These are phyloP conservation scores for Esperia sulphurella DNA, from an alignment of 2,888 invertebrate species.

Conservation along the genomic window DNA sequence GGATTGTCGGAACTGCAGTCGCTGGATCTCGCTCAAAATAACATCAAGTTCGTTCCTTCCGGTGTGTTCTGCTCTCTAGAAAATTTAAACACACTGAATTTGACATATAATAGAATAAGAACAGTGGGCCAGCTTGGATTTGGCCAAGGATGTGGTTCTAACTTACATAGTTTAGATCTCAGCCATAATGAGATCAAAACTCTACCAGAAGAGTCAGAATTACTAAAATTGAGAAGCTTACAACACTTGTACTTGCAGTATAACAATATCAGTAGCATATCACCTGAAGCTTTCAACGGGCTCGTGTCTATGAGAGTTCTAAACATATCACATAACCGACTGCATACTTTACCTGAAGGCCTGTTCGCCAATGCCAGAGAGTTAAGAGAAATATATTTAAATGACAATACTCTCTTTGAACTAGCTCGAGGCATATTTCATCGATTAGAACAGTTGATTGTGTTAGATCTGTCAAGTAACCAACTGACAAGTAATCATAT, in stretches of 20 bases:
- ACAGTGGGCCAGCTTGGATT: constrained; percentile 89
- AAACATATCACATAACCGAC: constrained; percentile 91
- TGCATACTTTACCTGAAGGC: constrained; percentile 89
- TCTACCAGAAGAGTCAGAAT: constrained; percentile 85
- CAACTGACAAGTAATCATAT: constrained; percentile 91
- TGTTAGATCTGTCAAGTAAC: constrained; percentile 91
- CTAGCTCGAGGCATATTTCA: constrained; percentile 91
- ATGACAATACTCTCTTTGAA: constrained; percentile 91
- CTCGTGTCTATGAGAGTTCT: constrained; percentile 88
- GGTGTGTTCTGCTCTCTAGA: constrained; percentile 88
- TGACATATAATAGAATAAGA: constrained; percentile 90
- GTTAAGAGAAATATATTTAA: constrained; percentile 89
- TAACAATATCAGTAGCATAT: constrained; percentile 90
- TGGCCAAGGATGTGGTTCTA: constrained; percentile 81
- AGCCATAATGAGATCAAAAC: constrained; percentile 88
- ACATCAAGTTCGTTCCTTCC: constrained; percentile 88
- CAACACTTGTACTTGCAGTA: constrained; percentile 89
- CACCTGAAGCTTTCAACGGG: constrained; percentile 88
- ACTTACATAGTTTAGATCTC: constrained; percentile 87
- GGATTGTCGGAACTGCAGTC: constrained; percentile 89
- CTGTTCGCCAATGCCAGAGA: constrained; percentile 90
- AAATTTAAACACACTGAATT: constrained; percentile 89
- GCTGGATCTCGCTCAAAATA: constrained; percentile 90
- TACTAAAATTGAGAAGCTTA: constrained; percentile 87
- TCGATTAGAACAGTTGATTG: constrained; percentile 89